Evolutionary conservation across 2,797 vertebrate species (phyloP).

Genomic region (Orientallactaga sibirica): DNA sequence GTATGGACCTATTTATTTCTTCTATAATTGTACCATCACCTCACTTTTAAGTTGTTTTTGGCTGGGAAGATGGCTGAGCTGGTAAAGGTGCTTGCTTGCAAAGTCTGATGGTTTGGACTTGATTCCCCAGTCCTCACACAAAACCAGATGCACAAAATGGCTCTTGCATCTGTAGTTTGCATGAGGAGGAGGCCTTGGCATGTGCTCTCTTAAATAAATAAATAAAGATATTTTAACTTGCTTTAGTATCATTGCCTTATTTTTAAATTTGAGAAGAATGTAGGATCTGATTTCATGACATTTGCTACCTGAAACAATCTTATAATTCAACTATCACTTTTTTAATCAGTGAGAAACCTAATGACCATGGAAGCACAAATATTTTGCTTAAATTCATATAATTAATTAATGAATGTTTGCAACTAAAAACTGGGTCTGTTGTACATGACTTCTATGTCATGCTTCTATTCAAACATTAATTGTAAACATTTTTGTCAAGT

Average conservation of each 20-base stretch:
- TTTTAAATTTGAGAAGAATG: not conserved
- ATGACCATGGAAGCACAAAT: not conserved
- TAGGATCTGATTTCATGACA: not conserved
- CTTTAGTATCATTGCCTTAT: not conserved
- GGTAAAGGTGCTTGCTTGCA: too few relatives aligned
- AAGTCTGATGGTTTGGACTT: too few relatives aligned
- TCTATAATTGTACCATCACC: not conserved
- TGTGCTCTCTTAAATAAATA: too few relatives aligned
- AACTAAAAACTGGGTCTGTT: not conserved
- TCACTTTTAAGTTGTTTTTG: not conserved
- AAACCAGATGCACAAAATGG: too few relatives aligned
- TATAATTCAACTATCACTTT: not conserved
- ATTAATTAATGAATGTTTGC: not conserved
- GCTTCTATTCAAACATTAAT: slow-evolving; percentile 7
- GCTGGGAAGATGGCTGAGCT: too few relatives aligned
- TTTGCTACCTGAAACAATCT: not conserved
- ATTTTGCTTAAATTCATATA: not conserved
- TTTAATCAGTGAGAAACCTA: not conserved
- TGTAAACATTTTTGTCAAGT: slow-evolving; percentile 21
- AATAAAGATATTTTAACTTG: not conserved
- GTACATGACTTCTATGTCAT: not conserved
- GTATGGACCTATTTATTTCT: not conserved
- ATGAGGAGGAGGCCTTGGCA: too few relatives aligned
- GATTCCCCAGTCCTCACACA: too few relatives aligned
- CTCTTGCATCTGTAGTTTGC: too few relatives aligned